A percentile compares a stretch with the other conserved stretches of the same genome.
Conservation (phyloP, 2,113 vertebrate species). For the Dasypus novemcinctus region DNA sequence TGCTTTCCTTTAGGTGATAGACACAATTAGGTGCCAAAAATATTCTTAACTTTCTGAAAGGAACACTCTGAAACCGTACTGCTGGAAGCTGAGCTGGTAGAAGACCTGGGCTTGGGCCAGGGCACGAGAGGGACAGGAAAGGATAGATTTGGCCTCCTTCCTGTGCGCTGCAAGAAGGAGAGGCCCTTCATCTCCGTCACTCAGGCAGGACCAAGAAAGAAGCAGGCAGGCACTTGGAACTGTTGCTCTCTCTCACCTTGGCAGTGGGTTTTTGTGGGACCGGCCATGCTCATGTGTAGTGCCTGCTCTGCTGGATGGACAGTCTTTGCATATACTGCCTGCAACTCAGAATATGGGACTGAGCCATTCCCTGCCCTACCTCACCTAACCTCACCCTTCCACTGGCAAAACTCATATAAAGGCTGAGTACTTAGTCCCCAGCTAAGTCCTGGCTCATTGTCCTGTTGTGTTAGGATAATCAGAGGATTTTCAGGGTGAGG, state of each 20-base stretch:
- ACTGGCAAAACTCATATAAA: not conserved
- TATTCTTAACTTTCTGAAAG: conserved; percentile 49
- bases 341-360: not conserved
- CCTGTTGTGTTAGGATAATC: not conserved
- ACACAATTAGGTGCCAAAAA: conserved; percentile 6
- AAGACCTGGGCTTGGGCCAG: not conserved
- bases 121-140: not conserved
- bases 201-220: not conserved
- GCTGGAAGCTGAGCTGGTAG: not conserved
- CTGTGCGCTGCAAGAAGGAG: not conserved
- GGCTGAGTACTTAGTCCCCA: not conserved
- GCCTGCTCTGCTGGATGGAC: not conserved
- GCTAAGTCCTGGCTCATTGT: not conserved
- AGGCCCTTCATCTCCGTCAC: not conserved
- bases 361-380: not conserved
- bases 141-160: conserved; percentile 25
- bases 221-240: not conserved
- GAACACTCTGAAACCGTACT: not conserved
- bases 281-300: accelerated
- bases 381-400: accelerated
- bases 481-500: not conserved
- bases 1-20: not conserved
- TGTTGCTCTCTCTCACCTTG: not conserved
- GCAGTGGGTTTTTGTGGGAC: not conserved
- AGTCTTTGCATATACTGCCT: not conserved